phyloP scores from a whole-genome alignment of 1,140 invertebrate species.

The Catajapyx aquilonaris region DNA sequence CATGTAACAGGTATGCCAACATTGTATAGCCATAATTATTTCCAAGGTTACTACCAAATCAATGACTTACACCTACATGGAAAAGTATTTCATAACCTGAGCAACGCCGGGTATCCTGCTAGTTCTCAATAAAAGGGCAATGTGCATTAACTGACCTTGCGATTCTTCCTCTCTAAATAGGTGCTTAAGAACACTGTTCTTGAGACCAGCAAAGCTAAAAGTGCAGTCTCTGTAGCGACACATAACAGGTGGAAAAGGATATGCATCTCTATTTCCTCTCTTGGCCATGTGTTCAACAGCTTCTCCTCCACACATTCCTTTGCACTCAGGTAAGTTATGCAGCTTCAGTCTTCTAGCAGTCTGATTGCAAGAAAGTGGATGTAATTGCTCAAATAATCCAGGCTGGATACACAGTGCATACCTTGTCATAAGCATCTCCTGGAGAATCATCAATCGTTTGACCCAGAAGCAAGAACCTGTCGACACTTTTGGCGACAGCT shows the following conservation, averaged over 20 bases:
- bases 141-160: conserved; percentile 31
- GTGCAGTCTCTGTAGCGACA: conserved; percentile 43
- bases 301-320: conserved; percentile 50
- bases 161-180: conserved; percentile 35
- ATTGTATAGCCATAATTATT: too few relatives aligned
- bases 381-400: conserved; percentile 2
- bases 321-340: conserved; percentile 50
- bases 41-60: too few relatives aligned
- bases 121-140: too few relatives aligned
- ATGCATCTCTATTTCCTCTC: conserved; percentile 41
- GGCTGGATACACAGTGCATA: conserved; percentile 16
- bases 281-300: conserved; percentile 64
- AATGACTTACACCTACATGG: too few relatives aligned
- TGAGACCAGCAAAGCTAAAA: conserved; percentile 65
- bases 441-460: conserved; percentile 62
- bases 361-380: conserved; percentile 21
- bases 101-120: too few relatives aligned
- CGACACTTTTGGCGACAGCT: conserved; percentile 46
- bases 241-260: conserved; percentile 39
- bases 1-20: too few relatives aligned
- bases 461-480: conserved; percentile 61
- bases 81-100: too few relatives aligned
- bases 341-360: conserved; percentile 66
- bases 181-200: conserved; percentile 25
- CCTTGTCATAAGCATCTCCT: conserved; percentile 81